Evolutionary conservation across 2,113 vertebrate genomes (phyloP).

Genomic region (Odocoileus hemionus): DNA sequence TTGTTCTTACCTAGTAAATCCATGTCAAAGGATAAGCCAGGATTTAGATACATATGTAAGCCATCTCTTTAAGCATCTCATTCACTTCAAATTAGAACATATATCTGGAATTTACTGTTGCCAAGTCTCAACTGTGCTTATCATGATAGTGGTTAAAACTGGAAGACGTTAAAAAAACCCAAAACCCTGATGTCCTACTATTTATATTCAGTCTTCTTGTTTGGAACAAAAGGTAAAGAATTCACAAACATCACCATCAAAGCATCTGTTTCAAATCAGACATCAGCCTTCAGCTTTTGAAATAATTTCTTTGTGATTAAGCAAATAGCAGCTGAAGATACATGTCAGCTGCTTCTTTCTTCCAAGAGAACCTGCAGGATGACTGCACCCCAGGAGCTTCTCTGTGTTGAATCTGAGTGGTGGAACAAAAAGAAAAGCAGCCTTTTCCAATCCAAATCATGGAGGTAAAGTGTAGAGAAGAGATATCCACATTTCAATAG

Average conservation of each 20-base stretch:
- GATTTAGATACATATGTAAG: not conserved
- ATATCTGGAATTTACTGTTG: conserved; percentile 39
- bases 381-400: not conserved
- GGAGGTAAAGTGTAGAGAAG: conserved; percentile 63
- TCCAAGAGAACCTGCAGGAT: conserved; percentile 21
- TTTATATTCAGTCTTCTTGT: conserved; percentile 50
- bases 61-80: conserved; percentile 39
- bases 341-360: conserved; percentile 42
- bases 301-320: conserved; percentile 54
- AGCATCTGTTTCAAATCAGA: conserved; percentile 40
- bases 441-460: conserved; percentile 65
- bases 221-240: conserved; percentile 49
- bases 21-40: conserved; percentile 29
- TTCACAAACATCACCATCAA: conserved; percentile 36
- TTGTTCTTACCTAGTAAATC: conserved; percentile 58
- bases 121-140: conserved; percentile 52
- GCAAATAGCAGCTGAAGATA: conserved; percentile 53
- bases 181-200: conserved; percentile 51
- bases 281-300: conserved; percentile 29
- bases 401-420: conserved; percentile 11
- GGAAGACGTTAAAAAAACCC: conserved; percentile 40
- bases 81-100: conserved; percentile 41
- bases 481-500: conserved; percentile 30
- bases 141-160: conserved; percentile 32
- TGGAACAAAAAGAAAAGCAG: conserved; percentile 30